phyloP scores from a whole-genome alignment of 23 tunicate genomes.

The Styela plicata region DNA sequence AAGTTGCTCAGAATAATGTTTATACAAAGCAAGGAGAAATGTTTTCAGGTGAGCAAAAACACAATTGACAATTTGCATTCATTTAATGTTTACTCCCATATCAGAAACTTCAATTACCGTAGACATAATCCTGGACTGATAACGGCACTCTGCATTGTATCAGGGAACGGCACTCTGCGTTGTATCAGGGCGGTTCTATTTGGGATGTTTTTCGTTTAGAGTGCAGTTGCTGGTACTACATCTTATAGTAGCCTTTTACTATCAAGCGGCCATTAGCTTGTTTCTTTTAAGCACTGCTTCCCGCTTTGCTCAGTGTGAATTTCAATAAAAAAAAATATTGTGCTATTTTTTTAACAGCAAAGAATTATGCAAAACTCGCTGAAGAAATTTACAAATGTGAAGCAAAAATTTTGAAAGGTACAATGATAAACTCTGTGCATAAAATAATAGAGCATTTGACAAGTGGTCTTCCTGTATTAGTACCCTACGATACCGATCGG shows the following conservation, averaged over 20 bases:
- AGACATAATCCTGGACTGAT: no score
- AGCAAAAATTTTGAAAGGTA: slow-evolving; percentile 2
- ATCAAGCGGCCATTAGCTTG: no score
- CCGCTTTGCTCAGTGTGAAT: no score
- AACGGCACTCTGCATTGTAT: no score
- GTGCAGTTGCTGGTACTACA: no score
- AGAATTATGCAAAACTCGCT: slow-evolving; percentile 40
- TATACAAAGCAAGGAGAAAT: slow-evolving; percentile 68
- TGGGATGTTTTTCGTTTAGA: no score
- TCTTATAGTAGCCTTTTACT: no score
- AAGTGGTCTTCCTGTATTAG: slow-evolving; percentile 37
- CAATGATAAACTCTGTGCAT: slow-evolving; percentile 2
- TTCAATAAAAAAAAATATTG: no score
- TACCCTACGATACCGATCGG: slow-evolving; percentile 63
- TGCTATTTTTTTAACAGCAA: slow-evolving; percentile 18
- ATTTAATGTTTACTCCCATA: not conserved
- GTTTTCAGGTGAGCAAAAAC: slow-evolving; percentile 52
- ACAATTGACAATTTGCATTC: not conserved
- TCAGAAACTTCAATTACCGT: no score
- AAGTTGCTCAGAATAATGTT: slow-evolving; percentile 19
- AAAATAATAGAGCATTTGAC: slow-evolving; percentile 23
- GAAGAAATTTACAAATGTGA: slow-evolving; percentile 18
- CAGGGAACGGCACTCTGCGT: no score
- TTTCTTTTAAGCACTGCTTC: no score
- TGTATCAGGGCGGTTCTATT: no score